A percentile compares a stretch with the other conserved stretches of the same genome.
Conservation (phyloP, 2,888 invertebrate species). For the Erannis defoliaria region DNA sequence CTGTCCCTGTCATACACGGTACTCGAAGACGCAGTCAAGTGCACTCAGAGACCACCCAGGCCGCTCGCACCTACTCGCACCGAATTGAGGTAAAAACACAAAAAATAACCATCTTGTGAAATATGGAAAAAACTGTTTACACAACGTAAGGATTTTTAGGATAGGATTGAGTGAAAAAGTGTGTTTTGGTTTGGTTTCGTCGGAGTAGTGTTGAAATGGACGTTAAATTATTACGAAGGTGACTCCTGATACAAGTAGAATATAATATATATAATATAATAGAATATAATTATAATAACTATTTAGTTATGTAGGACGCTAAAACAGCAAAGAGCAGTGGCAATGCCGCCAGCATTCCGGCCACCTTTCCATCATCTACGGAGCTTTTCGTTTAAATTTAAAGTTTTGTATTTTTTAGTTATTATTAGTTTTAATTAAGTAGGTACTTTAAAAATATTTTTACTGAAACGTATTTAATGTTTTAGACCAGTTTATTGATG, state of each 20-base stretch:
- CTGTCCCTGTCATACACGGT: slow-evolving; percentile 28
- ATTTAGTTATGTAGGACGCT: too few species aligned
- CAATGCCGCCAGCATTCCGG: too few species aligned
- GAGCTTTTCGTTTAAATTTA: too few species aligned
- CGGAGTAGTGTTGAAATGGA: slow-evolving; percentile 12
- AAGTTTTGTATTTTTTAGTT: too few species aligned
- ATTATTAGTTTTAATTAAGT: too few species aligned
- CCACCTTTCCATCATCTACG: too few species aligned
- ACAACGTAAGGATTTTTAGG: slow-evolving; percentile 34
- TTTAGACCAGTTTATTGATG: too few species aligned
- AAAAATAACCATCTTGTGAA: slow-evolving; percentile 44
- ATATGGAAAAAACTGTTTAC: slow-evolving; percentile 46
- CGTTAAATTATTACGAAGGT: slow-evolving; percentile 24
- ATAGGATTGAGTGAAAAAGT: slow-evolving; percentile 42
- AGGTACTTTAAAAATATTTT: too few species aligned
- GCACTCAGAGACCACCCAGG: slow-evolving; percentile 67
- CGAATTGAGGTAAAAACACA: slow-evolving; percentile 61
- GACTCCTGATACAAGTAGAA: slow-evolving; percentile 5
- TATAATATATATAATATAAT: too few species aligned
- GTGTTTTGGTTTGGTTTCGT: slow-evolving; percentile 42
- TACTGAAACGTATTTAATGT: too few species aligned
- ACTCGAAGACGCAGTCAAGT: slow-evolving; percentile 55
- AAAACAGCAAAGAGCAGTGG: too few species aligned
- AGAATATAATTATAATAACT: too few species aligned
- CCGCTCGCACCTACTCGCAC: slow-evolving; percentile 55